Evolutionary conservation across 1,140 invertebrate species (phyloP), one percentile per base, ranked within the genome.

Genomic region (Heterodera schachtii): DNA sequence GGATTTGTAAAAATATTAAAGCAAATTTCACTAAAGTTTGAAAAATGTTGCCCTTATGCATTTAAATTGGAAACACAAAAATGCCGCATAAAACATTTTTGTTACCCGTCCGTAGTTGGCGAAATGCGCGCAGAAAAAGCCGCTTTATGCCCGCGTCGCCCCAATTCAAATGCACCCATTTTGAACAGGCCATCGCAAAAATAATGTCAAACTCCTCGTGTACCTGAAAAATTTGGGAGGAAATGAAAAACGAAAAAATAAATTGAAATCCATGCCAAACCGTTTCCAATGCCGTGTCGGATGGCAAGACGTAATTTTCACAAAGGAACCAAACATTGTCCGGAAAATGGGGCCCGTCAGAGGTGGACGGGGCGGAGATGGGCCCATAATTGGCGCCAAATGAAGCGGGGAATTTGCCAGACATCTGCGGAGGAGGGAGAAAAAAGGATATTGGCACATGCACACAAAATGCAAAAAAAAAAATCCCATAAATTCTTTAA

Each of bases 111-210:
- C 94, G 92, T n/a, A 99, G 91, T 87, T 98, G 96, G 11, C 93
- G 92, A 89, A 94, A 96, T 92, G 97, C 95, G 13, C 96, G 92
- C 83, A 94, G 93, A 90, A 99, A 99, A 70, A 95, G 93, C 82
- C 95, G 92, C 91, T 97, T 97, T n/a, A 99, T 90, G 4, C 97
- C 97, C 19, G 92, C 93, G 91, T 99, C 97, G 8, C 97, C 96
- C 92, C 94, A 96, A 91, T 99, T 98, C 13, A 99, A 92, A 90
- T 99, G 97, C 84, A 99, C 93, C 97, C 97, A 99, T 91, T 99
- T 99, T 3, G 96, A 98, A 13, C 97, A 93, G 52, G 95, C 96
- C 4, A 99, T 92, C 90, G 96, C 98, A 11, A 99, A 90, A 81
- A 99, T 97, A 73, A 94, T 93, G 91, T 99, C 96, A 91, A 95